Evolutionary conservation across 1,140 invertebrate species (phyloP), one percentile per base, ranked within the genome.

Genomic region (Penaeus japonicus): DNA sequence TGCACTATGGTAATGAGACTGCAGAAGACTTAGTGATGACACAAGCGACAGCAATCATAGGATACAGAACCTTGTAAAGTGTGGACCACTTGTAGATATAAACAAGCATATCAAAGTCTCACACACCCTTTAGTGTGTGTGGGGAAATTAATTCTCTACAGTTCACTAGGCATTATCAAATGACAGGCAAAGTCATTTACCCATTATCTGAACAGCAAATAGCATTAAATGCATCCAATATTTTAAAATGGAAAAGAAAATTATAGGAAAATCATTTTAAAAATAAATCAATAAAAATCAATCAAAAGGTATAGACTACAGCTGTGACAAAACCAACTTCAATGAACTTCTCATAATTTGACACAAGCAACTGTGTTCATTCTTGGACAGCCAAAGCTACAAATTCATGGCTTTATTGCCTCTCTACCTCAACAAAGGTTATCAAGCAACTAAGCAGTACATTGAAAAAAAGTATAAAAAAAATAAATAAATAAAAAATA

Each of bases 371-470:
- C 70, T 82, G 86, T 82, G 53, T 80, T 87, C 86, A 87, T 87
- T 87, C 86, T 80, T 87, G 75, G 80, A 88, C 87, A 88, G 87
- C 80, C 87, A 83, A 87, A 88, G 87, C 87, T 88, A 88, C 87
- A 78, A 65, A 30, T 55, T 77, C 53, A 88, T 62, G 87, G 80
- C 80, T 59, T 78, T 65, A 80, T 77, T 35, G 39, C 87, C 80
- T 88, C 30, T 77, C 82, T 89, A 73, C 87, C 82, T 89, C 82
- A 65, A 89, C 87, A 84, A 53, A 70, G 77, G 77, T 84, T 89
- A 89, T 65, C 83, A 89, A 89, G 87, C 87, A 89, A 84, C 87
- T 89, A 89, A 85, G 87, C 87, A 89, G 59, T 88, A 88, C 79
- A 83, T 32, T 53, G 81, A 75, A 32, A 87, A 81, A 88, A 78